Base-by-base conservation (phyloP, 2,113 vertebrate genomes). In the Motacilla tschutschensis region DNA sequence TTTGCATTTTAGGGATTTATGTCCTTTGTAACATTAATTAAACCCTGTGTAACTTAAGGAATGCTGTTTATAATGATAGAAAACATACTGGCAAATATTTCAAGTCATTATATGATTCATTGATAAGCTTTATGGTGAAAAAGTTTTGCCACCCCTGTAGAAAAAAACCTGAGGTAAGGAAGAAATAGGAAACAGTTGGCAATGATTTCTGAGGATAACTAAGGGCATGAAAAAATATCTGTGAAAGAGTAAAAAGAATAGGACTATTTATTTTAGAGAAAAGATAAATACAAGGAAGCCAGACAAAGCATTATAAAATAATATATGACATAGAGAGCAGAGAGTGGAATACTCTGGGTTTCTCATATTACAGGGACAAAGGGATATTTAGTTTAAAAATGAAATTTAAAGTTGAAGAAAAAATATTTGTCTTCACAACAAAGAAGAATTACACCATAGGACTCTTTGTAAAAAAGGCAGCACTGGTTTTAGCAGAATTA, bases 261-360 rank as follows among this genome's bases (percentile, higher is more conserved):
- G 35, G 17, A 28, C 29, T 51, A 44, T 87, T 93, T 92, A 64
- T 89, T 88, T 85, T 87, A 77, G 18, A 71, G 60, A 85, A 90
- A 91, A 91, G 72, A 88, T 71, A 92, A 93, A 91, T 77, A 83
- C 17, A 74, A 87, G 51, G 67, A 71, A n/a, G 29, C 35, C 76
- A 88, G 75, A 92, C 88, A 89, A 94, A 91, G 9, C 38, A 74
- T 83, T 91, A 71, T 89, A 85, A 91, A 94, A 83, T 90, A 84
- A 88, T 80, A 71, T 83, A 83, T 80, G 40, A 31, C 57, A 67
- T 6, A 63, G 67, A 67, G 44, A 88, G 65, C 31, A 73, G 33
- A 67, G 31, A 78, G 48, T 35, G 29, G 81, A 83, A 85, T 91
- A 12, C 62, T 85, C 35, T 2, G 2, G 18, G 53, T 90, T 93